These are phyloP conservation scores for Artemisiospiza belli DNA, from an alignment of 2,113 vertebrate species.

Conservation along the genomic window DNA sequence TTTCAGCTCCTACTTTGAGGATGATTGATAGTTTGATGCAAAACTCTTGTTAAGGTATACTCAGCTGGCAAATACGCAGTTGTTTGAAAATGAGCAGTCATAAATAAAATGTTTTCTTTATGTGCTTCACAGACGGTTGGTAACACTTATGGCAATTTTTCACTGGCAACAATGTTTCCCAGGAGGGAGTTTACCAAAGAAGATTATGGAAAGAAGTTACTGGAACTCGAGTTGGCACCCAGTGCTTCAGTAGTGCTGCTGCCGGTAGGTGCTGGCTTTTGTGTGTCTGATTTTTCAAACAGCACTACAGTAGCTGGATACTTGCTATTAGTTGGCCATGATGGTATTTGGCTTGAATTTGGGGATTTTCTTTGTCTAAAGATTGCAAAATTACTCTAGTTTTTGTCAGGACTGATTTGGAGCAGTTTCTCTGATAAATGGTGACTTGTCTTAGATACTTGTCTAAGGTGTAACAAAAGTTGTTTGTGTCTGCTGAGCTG, in stretches of 20 bases:
- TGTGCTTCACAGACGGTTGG: conserved; percentile 84
- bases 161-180: conserved; percentile 95
- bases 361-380: neutral
- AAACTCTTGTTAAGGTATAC: neutral
- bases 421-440: neutral
- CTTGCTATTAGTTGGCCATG: neutral
- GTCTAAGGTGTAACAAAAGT: neutral
- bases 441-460: neutral
- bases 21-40: neutral
- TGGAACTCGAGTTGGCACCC: conserved; percentile 90
- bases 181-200: conserved; percentile 92
- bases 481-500: neutral
- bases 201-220: conserved; percentile 87
- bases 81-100: neutral
- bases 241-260: conserved; percentile 94
- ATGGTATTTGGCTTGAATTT: neutral
- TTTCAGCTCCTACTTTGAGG: neutral
- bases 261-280: conserved; percentile 78
- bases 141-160: conserved; percentile 90
- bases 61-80: neutral
- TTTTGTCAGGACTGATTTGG: neutral
- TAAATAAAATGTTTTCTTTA: neutral
- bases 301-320: neutral
- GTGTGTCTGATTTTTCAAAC: neutral
- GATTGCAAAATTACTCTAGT: neutral